These are phyloP conservation scores for Tenthredo mesomela DNA, from an alignment of 2,888 invertebrate species.

Conservation along the genomic window DNA sequence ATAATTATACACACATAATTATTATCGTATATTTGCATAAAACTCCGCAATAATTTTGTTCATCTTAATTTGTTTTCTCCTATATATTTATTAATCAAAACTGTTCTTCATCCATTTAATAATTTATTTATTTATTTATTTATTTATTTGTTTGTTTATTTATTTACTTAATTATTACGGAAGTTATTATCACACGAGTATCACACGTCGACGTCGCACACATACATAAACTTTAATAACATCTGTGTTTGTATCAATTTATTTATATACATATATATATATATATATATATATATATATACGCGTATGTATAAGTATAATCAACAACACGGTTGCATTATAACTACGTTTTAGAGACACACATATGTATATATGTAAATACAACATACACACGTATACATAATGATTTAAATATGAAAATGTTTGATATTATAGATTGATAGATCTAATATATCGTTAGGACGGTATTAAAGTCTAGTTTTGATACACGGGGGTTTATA, in stretches of 20 bases:
- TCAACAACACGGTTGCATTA: background rate
- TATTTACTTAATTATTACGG: background rate
- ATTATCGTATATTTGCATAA: too few relatives aligned
- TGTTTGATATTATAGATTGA: background rate
- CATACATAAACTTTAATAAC: background rate
- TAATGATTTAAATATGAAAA: background rate
- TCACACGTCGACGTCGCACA: constrained; percentile 24
- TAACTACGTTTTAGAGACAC: background rate
- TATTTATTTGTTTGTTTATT: background rate
- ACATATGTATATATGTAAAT: background rate
- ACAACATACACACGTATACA: background rate
- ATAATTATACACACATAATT: too few relatives aligned
- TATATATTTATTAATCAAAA: background rate
- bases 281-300: background rate
- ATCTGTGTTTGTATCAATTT: background rate
- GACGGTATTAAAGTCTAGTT: background rate
- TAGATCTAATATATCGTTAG: background rate
- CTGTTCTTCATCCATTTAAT: background rate
- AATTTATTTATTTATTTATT: background rate
- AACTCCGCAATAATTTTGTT: too few relatives aligned
- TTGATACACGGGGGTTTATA: background rate
- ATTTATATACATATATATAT: background rate
- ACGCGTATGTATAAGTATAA: background rate
- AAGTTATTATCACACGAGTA: constrained; percentile 40
- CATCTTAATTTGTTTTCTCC: background rate